These are phyloP conservation scores for Tholera decimalis DNA, from an alignment of 2,888 invertebrate genomes.

Conservation along the genomic window DNA sequence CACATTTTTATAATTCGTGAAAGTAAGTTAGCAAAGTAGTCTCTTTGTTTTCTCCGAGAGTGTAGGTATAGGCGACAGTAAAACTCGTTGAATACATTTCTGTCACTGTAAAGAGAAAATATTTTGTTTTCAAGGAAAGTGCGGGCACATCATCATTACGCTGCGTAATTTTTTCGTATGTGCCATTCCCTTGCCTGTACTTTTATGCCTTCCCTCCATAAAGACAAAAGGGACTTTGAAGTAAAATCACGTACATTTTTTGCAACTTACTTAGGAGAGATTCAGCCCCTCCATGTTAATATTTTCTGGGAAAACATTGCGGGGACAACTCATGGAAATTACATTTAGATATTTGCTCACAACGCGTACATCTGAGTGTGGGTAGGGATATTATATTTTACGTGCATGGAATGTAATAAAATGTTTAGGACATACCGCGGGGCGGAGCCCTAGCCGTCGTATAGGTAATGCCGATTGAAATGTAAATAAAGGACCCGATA, in stretches of 20 bases:
- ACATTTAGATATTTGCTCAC: conserved; percentile 91
- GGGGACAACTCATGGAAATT: conserved; percentile 91
- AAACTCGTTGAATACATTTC: conserved; percentile 86
- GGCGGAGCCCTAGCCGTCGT: conserved; percentile 71
- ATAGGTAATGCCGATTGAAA: conserved; percentile 88
- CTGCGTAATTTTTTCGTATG: conserved; percentile 90
- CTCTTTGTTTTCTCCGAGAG: conserved; percentile 58
- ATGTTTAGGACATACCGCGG: conserved; percentile 85
- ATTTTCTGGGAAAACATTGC: conserved; percentile 91
- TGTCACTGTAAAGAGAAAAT: conserved; percentile 88
- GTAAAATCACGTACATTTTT: conserved; percentile 92
- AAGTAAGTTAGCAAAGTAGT: conserved; percentile 68
- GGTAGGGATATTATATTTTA: conserved; percentile 91
- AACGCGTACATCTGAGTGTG: conserved; percentile 88
- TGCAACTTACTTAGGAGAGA: conserved; percentile 92
- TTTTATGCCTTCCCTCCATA: conserved; percentile 90
- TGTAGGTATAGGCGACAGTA: conserved; percentile 73
- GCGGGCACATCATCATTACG: conserved; percentile 91
- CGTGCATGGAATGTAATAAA: conserved; percentile 91
- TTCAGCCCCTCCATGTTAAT: conserved; percentile 91
- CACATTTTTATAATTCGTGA: conserved; percentile 66
- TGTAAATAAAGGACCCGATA: conserved; percentile 86
- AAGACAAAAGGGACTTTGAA: conserved; percentile 92
- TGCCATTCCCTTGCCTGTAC: conserved; percentile 89
- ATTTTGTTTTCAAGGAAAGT: conserved; percentile 88